phyloP scores from a whole-genome alignment of 2,888 invertebrate genomes.

The Lissocephala sabroskyi region DNA sequence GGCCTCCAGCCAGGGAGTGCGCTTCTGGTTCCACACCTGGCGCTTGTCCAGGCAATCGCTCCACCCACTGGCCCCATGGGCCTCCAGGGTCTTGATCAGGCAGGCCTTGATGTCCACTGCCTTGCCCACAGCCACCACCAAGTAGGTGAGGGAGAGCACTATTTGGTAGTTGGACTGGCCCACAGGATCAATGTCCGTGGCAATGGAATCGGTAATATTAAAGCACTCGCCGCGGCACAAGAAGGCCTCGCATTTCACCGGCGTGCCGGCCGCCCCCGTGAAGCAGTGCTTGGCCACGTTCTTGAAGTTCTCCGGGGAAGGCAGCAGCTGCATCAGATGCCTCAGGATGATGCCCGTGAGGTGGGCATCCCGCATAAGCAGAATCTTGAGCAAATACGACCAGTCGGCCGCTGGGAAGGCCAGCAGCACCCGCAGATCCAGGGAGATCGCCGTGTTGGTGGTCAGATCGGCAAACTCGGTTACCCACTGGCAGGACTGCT shows the following conservation, averaged over 20 bases:
- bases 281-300: conserved; percentile 71
- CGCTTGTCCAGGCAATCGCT: conserved; percentile 82
- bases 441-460: conserved; percentile 77
- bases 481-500: conserved; percentile 70
- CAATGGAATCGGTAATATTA: conserved; percentile 66
- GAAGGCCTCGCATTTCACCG: conserved; percentile 77
- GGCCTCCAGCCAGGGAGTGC: conserved; percentile 85
- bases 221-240: conserved; percentile 80
- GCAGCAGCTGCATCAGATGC: conserved; percentile 74
- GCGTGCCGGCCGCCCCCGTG: conserved; percentile 48
- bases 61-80: conserved; percentile 77
- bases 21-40: conserved; percentile 88
- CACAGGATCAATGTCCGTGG: conserved; percentile 68
- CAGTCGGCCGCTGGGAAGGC: conserved; percentile 87
- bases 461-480: conserved; percentile 74
- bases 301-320: conserved; percentile 70
- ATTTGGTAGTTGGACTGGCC: conserved; percentile 75
- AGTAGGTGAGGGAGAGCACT: conserved; percentile 77
- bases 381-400: conserved; percentile 82
- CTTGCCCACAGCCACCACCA: conserved; percentile 78
- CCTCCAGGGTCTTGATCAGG: conserved; percentile 77
- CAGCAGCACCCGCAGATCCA: conserved; percentile 81
- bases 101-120: conserved; percentile 78
- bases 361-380: conserved; percentile 81
- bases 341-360: conserved; percentile 76